Percentiles rank a stretch among this genome's conserved stretches.
Conservation (phyloP, 53 echinoderm and acorn worm genomes). For the Temnopleurus reevesii region DNA sequence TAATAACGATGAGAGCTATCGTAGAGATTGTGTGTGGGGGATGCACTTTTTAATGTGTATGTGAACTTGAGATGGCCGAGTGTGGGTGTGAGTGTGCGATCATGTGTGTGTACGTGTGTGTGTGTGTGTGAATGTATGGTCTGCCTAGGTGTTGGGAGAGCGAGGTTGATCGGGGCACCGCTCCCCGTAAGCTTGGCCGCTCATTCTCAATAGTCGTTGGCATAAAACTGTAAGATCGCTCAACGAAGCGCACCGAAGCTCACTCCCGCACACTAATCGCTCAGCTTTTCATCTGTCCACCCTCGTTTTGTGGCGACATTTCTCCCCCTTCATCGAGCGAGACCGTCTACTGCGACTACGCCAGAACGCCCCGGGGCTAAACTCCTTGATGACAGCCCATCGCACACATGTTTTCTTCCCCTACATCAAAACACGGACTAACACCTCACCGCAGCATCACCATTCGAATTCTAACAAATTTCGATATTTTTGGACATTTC, state of each 20-base stretch:
- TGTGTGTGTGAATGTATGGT: conserved; percentile 3
- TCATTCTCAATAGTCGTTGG: conserved; percentile 35
- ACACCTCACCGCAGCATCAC: background rate
- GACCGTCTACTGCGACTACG: background rate
- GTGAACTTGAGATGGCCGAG: conserved; percentile 14
- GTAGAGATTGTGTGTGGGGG: conserved; percentile 14
- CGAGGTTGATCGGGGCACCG: conserved; percentile 29
- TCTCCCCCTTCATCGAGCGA: conserved; percentile 8
- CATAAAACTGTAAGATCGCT: conserved; percentile 58
- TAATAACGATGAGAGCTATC: conserved; percentile 8
- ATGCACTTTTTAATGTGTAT: conserved; percentile 46
- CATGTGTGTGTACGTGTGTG: conserved; percentile 34
- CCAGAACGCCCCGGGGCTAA: conserved; percentile 49
- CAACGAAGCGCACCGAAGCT: conserved; percentile 46
- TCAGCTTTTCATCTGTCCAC: conserved; percentile 38
- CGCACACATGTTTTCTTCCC: background rate
- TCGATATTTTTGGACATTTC: background rate
- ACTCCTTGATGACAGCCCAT: conserved; percentile 6
- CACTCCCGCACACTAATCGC: conserved; percentile 39
- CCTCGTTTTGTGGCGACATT: conserved; percentile 25
- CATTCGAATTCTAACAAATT: background rate
- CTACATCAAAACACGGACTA: background rate
- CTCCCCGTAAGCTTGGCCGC: conserved; percentile 34
- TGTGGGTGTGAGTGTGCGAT: background rate
- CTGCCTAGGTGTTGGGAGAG: conserved; percentile 7